phyloP scores from a whole-genome alignment of 2,888 invertebrate genomes.

The Branchellion lobata region DNA sequence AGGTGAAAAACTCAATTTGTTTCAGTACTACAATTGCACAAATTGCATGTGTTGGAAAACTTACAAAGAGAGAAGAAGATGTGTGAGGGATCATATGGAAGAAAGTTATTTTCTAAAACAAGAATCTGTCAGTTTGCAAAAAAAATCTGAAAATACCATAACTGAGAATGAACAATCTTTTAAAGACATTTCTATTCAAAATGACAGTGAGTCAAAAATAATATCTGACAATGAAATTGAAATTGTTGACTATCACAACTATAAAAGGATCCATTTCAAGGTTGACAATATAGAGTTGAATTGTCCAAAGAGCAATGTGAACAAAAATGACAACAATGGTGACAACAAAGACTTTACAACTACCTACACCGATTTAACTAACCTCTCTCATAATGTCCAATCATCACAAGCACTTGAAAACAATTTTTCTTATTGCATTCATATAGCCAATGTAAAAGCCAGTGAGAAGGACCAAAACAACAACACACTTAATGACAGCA shows the following conservation, averaged over 20 bases:
- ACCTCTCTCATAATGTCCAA: neutral
- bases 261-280: constrained; percentile 11
- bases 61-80: neutral
- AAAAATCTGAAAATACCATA: neutral
- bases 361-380: no score
- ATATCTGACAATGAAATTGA: constrained; percentile 7
- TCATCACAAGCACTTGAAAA: neutral
- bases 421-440: neutral
- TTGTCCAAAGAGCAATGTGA: neutral
- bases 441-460: neutral
- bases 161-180: neutral
- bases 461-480: neutral
- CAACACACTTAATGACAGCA: neutral
- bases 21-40: constrained; percentile 19
- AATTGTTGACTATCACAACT: constrained; percentile 2
- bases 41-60: constrained; percentile 9
- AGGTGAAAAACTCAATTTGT: constrained; percentile 11
- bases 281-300: constrained; percentile 9
- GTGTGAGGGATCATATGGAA: neutral
- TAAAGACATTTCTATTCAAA: constrained; percentile 1
- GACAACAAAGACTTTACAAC: neutral
- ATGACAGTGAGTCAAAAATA: constrained; percentile 10
- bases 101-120: constrained; percentile 6
- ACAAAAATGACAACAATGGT: neutral
- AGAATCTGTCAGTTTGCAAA: neutral